A percentile compares a stretch with the other conserved stretches of the same genome.
Conservation (phyloP, 2,888 invertebrate species). For the Stratiomys singularior region DNA sequence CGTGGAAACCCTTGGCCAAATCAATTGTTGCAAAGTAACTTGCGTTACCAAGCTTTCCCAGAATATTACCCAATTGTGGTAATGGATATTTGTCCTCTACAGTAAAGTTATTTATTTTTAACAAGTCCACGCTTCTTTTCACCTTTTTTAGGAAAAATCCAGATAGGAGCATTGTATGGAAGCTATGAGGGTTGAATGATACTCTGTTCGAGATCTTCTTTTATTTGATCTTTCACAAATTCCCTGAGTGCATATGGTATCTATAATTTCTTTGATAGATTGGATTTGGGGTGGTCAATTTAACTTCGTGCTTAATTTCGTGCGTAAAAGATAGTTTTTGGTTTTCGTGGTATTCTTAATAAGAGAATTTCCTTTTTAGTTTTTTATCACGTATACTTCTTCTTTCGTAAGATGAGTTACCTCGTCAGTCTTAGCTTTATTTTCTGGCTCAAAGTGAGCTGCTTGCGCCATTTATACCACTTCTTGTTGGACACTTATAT, state of each 20-base stretch:
- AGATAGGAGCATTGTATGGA: constrained; percentile 48
- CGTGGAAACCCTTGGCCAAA: constrained; percentile 29
- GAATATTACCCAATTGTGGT: constrained; percentile 47
- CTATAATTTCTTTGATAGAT: constrained; percentile 48
- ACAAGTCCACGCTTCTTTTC: not conserved
- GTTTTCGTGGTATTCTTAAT: too few relatives aligned
- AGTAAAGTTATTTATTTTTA: constrained; percentile 41
- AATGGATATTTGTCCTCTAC: constrained; percentile 17
- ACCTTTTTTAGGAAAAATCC: constrained; percentile 1
- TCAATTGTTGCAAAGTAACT: constrained; percentile 20
- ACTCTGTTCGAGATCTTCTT: constrained; percentile 54
- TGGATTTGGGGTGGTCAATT: not conserved
- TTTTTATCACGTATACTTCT: too few relatives aligned
- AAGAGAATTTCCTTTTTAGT: too few relatives aligned
- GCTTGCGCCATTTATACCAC: too few relatives aligned
- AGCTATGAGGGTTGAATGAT: constrained; percentile 48
- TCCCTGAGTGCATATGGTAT: constrained; percentile 48
- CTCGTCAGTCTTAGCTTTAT: too few relatives aligned
- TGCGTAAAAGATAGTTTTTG: not conserved
- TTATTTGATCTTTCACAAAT: constrained; percentile 53
- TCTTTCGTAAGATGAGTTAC: too few relatives aligned
- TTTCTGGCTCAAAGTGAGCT: too few relatives aligned
- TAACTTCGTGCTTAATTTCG: not conserved
- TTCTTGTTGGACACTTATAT: too few relatives aligned
- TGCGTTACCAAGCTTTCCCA: constrained; percentile 49